Base-by-base conservation (phyloP, 2,797 vertebrate genomes). In the Poecilia wingei region DNA sequence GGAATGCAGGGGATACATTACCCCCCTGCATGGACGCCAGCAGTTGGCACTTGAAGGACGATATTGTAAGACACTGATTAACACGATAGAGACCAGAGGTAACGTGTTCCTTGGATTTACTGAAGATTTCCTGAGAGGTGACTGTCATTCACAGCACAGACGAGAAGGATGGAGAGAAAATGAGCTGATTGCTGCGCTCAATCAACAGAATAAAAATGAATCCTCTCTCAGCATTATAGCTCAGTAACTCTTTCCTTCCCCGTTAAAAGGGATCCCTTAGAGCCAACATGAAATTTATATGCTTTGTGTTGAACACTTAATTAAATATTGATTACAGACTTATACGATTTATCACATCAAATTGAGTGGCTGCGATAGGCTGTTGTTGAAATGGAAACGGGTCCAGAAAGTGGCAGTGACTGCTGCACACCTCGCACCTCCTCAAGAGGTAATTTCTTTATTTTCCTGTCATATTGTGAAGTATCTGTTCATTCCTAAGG, bases 301-400 rank as follows among this genome's bases (percentile, higher is more conserved):
- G 85, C 90, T 92, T 78, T 91, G 90, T 92, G 91, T 94, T 77
- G 79, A 94, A 91, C 86, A 81, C 91, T 93, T 95, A 93, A 95
- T 96, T 92, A 94, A 96, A 95, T 94, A 96, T 96, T 95, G 93
- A 96, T 95, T 93, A 87, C 85, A 86, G 89, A 91, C 91, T 66
- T 22, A 90, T 93, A 92, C 92, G 88, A 91, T 94, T 94, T 94
- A 94, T 90, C 88, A 91, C 91, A 93, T 94, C 91, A 94, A 93
- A 94, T 94, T 76, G 78, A 85, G 87, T 79, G 87, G 92, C 81
- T 88, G 72, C 95, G 93, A 94, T 90, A 74, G 20, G 16, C 80
- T 82, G 77, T 70, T 79, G 90, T 92, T 93, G 91, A 96, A 94
- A 92, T 95, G 94, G 91, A 95, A 94, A 96, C 95, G 51, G 93